Base-by-base conservation (phyloP, 2,113 vertebrate genomes). In the Catharus minimus region DNA sequence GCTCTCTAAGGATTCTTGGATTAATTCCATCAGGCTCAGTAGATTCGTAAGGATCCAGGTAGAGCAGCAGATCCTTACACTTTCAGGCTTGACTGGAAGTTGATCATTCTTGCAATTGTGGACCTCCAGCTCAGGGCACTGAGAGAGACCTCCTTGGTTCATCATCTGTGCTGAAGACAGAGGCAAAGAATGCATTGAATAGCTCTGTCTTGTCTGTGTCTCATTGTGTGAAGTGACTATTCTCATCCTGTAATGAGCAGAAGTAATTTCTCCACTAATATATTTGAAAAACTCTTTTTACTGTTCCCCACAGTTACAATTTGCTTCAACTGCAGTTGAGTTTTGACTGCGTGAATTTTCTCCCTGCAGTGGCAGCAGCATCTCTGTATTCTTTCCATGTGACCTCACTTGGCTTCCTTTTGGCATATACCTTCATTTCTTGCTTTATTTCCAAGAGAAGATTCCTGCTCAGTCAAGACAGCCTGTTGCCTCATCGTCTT, bases 41-140 rank as follows among this genome's bases (percentile, higher is more conserved):
- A 24, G 23, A 49, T 64, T 36, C 5, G 3, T 64, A n/a, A 18
- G 22, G 28, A 73, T 64, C 7, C 18, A 47, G 9, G n/a, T 64
- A 41, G 22, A 64, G 23, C 49, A 55, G 58, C 18, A 55, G n/a
- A 55, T 64, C 28, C 28, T 41, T 14, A n/a, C 18, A 23, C 3
- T 64, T 64, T 83, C 19, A 73, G n/a, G 12, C 5, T 64, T 0
- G 0, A 3, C 23, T 39, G 41, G 33, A 11, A 55, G 11, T 23
- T 39, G 33, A 15, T 64, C 15, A 39, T 47, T 55, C 41, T 47
- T 28, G 23, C 28, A 19, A 17, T 39, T 4, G 2, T 30, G 28
- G 21, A 46, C 9, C 9, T 72, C 27, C 22, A 82, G 10, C 11
- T 82, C n/a, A 55, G 49, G 49, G 23, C 22, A 28, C 33, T n/a